A percentile compares a stretch with the other conserved stretches of the same genome.
Evolutionary conservation across 1,140 invertebrate species (phyloP).

Genomic region (Drosophila melanica): DNA sequence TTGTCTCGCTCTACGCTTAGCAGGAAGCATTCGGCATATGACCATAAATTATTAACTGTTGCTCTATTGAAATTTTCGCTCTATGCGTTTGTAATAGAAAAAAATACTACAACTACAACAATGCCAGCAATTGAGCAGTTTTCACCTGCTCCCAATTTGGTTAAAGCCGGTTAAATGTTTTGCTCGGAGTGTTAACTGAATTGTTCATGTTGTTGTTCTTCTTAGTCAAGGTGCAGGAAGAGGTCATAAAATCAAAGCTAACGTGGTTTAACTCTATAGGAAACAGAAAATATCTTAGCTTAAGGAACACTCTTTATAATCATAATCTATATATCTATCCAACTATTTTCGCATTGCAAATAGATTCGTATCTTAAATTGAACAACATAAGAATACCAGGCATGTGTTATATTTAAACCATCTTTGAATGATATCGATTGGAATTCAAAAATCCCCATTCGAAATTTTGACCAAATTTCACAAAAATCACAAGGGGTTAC

Average conservation of each 20-base stretch:
- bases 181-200: conserved; percentile 17
- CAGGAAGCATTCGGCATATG: conserved; percentile 70
- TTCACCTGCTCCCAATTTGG: conserved; percentile 62
- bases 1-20: conserved; percentile 44
- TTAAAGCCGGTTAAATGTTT: conserved; percentile 52
- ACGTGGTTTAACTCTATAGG: background rate
- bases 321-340: background rate
- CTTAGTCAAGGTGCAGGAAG: background rate
- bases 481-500: no score
- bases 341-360: background rate
- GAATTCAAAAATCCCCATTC: no score
- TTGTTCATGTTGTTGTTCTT: conserved; percentile 28
- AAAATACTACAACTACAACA: background rate
- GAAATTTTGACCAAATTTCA: no score
- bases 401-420: no score
- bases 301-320: no score
- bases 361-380: no score
- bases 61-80: conserved; percentile 39
- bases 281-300: background rate
- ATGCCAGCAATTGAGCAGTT: conserved; percentile 64
- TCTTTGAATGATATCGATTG: no score
- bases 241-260: background rate
- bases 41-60: conserved; percentile 66
- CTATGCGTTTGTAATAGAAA: conserved; percentile 13
- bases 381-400: no score